Evolutionary conservation across 2,797 vertebrate species (phyloP).

Genomic region (Mormyrops attenuatus): DNA sequence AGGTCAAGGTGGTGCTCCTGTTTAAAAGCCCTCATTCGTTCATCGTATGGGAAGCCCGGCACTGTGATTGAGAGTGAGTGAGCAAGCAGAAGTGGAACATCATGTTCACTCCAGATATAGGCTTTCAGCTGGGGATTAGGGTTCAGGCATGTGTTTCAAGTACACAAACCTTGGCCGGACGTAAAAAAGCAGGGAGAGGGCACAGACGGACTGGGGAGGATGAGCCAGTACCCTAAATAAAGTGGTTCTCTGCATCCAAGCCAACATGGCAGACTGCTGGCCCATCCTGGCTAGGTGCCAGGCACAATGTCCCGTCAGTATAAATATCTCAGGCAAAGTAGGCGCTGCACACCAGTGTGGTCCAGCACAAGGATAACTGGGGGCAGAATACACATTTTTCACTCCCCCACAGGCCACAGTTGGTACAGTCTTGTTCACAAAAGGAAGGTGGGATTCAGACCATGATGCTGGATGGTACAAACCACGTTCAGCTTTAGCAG

Average conservation of each 20-base stretch:
- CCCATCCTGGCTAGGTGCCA: not conserved
- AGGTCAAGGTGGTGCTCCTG: not conserved
- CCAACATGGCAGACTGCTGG: not conserved
- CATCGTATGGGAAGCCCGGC: not conserved
- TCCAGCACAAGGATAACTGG: not conserved
- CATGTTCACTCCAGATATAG: not conserved
- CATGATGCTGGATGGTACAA: not conserved
- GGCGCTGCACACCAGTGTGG: not conserved
- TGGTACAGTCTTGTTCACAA: not conserved
- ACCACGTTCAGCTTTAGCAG: not conserved
- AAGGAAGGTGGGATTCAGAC: not conserved
- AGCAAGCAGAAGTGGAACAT: not conserved
- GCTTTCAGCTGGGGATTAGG: not conserved
- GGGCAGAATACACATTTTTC: not conserved
- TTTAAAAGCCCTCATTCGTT: not conserved
- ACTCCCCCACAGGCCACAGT: not conserved
- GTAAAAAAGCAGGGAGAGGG: not conserved
- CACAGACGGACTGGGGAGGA: not conserved
- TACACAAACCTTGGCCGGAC: not conserved
- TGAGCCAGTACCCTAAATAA: slow-evolving; percentile 14
- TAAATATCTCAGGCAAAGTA: not conserved
- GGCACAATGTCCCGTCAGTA: not conserved
- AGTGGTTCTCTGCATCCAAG: not conserved
- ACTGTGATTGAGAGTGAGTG: not conserved
- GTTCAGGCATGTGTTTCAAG: not conserved